phyloP scores from a whole-genome alignment of 2,888 invertebrate genomes.

The Aspidapion aeneum region DNA sequence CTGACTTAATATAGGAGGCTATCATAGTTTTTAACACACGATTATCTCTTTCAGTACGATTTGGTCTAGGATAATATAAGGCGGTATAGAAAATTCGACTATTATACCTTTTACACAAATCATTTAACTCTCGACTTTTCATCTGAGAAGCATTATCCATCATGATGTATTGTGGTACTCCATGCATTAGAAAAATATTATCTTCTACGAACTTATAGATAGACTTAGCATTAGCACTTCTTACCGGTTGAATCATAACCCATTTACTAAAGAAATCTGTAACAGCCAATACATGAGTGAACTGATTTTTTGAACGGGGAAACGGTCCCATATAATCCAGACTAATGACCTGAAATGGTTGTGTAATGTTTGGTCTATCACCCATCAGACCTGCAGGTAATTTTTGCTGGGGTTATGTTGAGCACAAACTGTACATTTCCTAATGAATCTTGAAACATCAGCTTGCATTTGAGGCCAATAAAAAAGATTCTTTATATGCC shows the following conservation, averaged over 20 bases:
- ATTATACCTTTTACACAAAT: slow-evolving; percentile 8
- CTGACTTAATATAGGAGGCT: slow-evolving; percentile 23
- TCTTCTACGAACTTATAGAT: slow-evolving; percentile 14
- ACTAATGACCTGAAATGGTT: slow-evolving; percentile 22
- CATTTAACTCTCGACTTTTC: slow-evolving; percentile 7
- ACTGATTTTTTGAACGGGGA: slow-evolving; percentile 12
- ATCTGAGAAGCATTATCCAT: slow-evolving; percentile 25
- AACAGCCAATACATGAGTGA: slow-evolving; percentile 18
- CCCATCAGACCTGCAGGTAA: slow-evolving; percentile 25
- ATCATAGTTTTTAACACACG: slow-evolving; percentile 26
- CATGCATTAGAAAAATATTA: slow-evolving; percentile 25
- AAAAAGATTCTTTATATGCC: slow-evolving; percentile 16
- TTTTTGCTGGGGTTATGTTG: slow-evolving; percentile 25
- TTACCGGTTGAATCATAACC: slow-evolving; percentile 15
- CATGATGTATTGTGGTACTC: slow-evolving; percentile 4
- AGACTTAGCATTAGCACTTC: slow-evolving; percentile 11
- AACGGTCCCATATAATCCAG: slow-evolving; percentile 26
- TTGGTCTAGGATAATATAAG: slow-evolving; percentile 25
- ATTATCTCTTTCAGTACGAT: slow-evolving; percentile 25
- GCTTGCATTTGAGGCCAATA: slow-evolving; percentile 30
- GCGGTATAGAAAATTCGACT: slow-evolving; percentile 18
- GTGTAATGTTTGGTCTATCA: background rate
- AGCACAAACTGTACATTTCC: slow-evolving; percentile 24
- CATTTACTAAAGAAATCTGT: slow-evolving; percentile 20
- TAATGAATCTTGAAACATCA: slow-evolving; percentile 28